Conservation (phyloP, 2,113 vertebrate species). For the Eulemur rufifrons region DNA sequence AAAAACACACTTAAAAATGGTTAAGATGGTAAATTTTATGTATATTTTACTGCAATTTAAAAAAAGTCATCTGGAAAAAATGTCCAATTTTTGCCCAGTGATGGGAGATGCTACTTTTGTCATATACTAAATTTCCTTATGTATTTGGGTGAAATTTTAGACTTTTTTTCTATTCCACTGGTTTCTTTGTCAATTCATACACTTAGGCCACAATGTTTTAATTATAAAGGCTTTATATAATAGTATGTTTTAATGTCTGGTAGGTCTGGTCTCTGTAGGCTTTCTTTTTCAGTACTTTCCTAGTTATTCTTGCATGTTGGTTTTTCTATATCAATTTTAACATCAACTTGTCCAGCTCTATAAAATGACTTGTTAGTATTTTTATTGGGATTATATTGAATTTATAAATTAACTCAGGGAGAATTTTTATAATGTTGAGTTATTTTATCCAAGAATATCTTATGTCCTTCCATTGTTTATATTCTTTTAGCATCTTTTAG, state of each 20-base stretch:
- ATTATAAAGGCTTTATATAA: not conserved
- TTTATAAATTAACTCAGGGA: not conserved
- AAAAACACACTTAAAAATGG: not conserved
- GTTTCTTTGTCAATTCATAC: not conserved
- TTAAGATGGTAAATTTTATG: not conserved
- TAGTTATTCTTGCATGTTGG: not conserved
- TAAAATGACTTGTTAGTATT: slow-evolving; percentile 3
- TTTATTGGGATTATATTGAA: not conserved
- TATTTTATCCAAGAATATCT: not conserved
- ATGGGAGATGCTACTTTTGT: not conserved
- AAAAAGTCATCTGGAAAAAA: not conserved
- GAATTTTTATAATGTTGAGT: not conserved
- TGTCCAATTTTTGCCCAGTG: not conserved
- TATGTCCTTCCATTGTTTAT: not conserved
- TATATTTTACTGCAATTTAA: not conserved
- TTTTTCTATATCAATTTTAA: not conserved
- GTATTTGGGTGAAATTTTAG: not conserved
- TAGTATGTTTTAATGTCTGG: not conserved
- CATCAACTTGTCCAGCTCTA: not conserved
- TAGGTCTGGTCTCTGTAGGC: not conserved
- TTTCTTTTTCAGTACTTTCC: not conserved
- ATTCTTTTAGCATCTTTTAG: not conserved
- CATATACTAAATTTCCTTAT: not conserved
- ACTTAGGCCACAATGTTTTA: not conserved
- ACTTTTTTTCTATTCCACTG: not conserved